A percentile compares a stretch with the other conserved stretches of the same genome.
Evolutionary conservation across 2,797 vertebrate species (phyloP).

Genomic region (Halcyon badia): DNA sequence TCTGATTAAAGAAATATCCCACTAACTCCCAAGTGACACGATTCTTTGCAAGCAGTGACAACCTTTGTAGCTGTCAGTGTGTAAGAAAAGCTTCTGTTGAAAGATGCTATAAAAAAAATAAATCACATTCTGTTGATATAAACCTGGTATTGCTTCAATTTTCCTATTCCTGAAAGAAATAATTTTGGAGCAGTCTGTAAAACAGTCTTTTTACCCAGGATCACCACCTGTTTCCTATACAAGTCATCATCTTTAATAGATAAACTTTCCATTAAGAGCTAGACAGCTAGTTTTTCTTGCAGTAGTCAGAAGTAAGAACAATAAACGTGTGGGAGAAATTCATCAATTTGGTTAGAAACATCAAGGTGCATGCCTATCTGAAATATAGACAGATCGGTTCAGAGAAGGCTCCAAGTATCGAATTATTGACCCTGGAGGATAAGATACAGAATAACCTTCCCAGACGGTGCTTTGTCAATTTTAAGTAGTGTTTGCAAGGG

Average conservation of each 20-base stretch:
- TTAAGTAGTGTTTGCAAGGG: slow-evolving; percentile 7
- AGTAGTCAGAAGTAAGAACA: slow-evolving; percentile 36
- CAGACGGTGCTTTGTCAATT: slow-evolving; percentile 11
- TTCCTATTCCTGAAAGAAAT: slow-evolving; percentile 22
- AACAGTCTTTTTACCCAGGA: slow-evolving; percentile 10
- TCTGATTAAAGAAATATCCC: neutral
- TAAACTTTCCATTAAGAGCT: slow-evolving; percentile 43
- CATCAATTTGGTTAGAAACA: slow-evolving; percentile 42
- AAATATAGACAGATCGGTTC: slow-evolving; percentile 6
- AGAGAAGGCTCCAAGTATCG: neutral
- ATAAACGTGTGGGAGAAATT: neutral
- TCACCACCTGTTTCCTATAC: neutral
- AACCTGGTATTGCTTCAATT: neutral
- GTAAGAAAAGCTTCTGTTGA: neutral
- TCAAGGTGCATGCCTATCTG: slow-evolving; percentile 15
- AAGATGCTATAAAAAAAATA: neutral
- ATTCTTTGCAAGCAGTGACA: slow-evolving; percentile 10
- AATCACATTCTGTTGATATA: neutral
- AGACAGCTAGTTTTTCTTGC: slow-evolving; percentile 17
- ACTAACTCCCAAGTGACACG: fast-evolving
- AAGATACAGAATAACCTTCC: slow-evolving; percentile 18
- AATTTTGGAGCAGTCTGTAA: neutral
- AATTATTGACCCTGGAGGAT: slow-evolving; percentile 55
- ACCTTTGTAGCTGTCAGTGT: neutral
- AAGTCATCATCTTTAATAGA: slow-evolving; percentile 41